These are phyloP conservation scores for Dendrocincla fuliginosa DNA, from an alignment of 2,797 vertebrate species.

Conservation along the genomic window DNA sequence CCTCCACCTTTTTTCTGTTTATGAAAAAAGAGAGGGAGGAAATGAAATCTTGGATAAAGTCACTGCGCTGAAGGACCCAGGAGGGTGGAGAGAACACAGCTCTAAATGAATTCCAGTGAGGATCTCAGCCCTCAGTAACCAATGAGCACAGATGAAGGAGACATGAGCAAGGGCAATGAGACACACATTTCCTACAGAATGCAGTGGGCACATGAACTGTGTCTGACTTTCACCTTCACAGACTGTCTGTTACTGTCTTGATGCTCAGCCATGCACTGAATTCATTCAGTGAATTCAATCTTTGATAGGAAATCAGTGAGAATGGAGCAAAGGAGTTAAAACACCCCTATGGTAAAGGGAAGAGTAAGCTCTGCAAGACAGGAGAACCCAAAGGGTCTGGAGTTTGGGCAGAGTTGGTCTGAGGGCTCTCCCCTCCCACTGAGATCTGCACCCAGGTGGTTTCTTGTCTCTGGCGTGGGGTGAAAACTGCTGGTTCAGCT, in stretches of 20 bases:
- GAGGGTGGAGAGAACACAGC: slow-evolving; percentile 1
- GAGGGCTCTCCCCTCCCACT: background rate
- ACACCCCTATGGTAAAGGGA: background rate
- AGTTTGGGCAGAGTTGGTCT: background rate
- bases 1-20: background rate
- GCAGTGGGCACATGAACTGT: background rate
- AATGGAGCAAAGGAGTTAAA: background rate
- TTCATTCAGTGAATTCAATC: background rate
- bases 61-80: slow-evolving; percentile 23
- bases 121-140: slow-evolving; percentile 49
- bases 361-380: background rate
- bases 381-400: background rate
- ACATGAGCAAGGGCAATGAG: slow-evolving; percentile 5
- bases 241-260: background rate
- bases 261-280: background rate
- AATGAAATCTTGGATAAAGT: slow-evolving; percentile 29
- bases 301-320: background rate
- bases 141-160: slow-evolving; percentile 18
- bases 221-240: slow-evolving; percentile 7
- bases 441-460: background rate
- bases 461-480: background rate
- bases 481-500: background rate
- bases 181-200: background rate
- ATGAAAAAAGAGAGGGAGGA: background rate
- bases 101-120: slow-evolving; percentile 42